Evolutionary conservation across 2,888 invertebrate species (phyloP), one percentile per base, ranked within the genome.

Genomic region (Colletes collaris): DNA sequence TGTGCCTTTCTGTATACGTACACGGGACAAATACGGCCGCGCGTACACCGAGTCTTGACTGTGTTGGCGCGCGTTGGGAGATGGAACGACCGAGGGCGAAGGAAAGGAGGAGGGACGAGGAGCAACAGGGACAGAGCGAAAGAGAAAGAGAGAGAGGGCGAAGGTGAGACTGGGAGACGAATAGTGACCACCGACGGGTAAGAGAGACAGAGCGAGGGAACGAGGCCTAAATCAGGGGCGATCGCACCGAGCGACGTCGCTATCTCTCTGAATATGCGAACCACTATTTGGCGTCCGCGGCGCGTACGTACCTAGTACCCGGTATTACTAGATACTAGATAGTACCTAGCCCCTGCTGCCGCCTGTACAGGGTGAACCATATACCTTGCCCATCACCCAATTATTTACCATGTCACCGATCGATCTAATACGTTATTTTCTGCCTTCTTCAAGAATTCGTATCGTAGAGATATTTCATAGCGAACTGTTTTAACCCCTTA

Each of bases 241-340:
- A 89, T 89, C 88, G 87, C 86, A 87, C 82, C 88, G 86, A 87
- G 87, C 86, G 84, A 84, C 85, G 86, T 87, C 88, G 86, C 81
- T 91, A 90, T 91, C 91, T 90, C 91, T 90, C 91, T 86, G 91
- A 92, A 91, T 92, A 92, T 91, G 92, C 91, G 91, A 90, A 89
- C 89, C 91, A 90, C 91, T 92, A 92, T 92, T 92, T 89, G 88
- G 89, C 89, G 89, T 90, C 87, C 89, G 84, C 88, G 83, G 86
- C 88, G 89, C 90, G 90, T 89, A 89, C 86, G 83, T 87, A 87
- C 89, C 90, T 89, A 91, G 90, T 89, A 90, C 90, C 89, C 89
- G 89, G 91, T 91, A 91, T 91, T 92, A 92, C 91, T 89, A 90
- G 91, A 91, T 91, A 91, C 89, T 86, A 89, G 91, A 90, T 91